A percentile compares a stretch with the other conserved stretches of the same genome.
Conservation (phyloP, 2,888 invertebrate species). For the Apamea monoglypha region DNA sequence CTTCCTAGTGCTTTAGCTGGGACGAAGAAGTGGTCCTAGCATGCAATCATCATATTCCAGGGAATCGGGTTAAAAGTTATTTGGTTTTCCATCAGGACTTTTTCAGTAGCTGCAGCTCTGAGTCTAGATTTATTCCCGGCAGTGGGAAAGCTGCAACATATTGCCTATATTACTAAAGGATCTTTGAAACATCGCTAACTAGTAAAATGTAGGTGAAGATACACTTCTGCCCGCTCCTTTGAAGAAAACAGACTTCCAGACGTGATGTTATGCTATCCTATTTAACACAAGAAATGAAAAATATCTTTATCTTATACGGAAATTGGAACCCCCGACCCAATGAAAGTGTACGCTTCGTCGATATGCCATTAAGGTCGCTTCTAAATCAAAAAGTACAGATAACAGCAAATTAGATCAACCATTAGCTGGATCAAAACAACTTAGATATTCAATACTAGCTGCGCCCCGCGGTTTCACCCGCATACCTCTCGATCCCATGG, state of each 20-base stretch:
- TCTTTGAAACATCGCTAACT: background rate
- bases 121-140: background rate
- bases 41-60: background rate
- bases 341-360: slow-evolving; percentile 14
- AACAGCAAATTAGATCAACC: slow-evolving; percentile 47
- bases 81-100: background rate
- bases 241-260: background rate
- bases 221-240: background rate
- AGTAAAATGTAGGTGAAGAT: no score
- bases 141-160: background rate
- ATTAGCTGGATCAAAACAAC: slow-evolving; percentile 46
- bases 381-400: slow-evolving; percentile 47
- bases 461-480: background rate
- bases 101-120: background rate
- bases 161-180: background rate
- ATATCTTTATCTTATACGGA: slow-evolving; percentile 36
- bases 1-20: background rate
- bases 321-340: slow-evolving; percentile 20
- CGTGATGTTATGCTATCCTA: background rate
- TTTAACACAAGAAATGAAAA: background rate
- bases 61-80: background rate
- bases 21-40: background rate
- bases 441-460: background rate
- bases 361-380: slow-evolving; percentile 22
- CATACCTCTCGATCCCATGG: background rate